Conservation (phyloP, 2,888 invertebrate genomes). For the Melipona bicolor region DNA sequence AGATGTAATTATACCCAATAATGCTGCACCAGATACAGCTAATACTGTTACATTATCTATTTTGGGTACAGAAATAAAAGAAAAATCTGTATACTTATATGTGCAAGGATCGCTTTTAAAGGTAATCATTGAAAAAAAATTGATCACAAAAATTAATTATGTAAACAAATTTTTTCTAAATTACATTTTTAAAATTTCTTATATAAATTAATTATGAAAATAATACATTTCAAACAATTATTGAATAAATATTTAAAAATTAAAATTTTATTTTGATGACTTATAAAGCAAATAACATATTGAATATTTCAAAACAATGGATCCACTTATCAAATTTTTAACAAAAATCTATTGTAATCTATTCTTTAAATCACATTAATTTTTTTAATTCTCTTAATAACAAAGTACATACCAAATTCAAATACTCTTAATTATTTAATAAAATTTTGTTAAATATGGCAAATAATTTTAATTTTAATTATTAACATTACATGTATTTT, state of each 20-base stretch:
- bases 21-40: slow-evolving; percentile 58
- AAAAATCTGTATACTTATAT: slow-evolving; percentile 77
- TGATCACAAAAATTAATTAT: slow-evolving; percentile 2
- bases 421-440: neutral
- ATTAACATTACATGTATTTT: neutral
- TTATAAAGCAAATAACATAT: neutral
- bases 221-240: neutral
- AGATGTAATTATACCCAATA: slow-evolving; percentile 69
- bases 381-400: neutral
- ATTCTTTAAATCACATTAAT: too few species aligned
- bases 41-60: slow-evolving; percentile 76
- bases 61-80: slow-evolving; percentile 67
- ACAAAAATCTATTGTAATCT: neutral
- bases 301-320: neutral
- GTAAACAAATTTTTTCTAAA: too few species aligned
- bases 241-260: neutral
- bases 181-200: too few species aligned
- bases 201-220: neutral
- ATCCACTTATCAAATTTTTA: neutral
- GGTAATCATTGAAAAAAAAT: slow-evolving; percentile 40
- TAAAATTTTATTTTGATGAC: neutral
- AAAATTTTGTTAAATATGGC: neutral
- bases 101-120: slow-evolving; percentile 62
- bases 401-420: neutral
- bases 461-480: neutral